Conservation (phyloP, 2,797 vertebrate genomes). For the Sebastes vulpes region DNA sequence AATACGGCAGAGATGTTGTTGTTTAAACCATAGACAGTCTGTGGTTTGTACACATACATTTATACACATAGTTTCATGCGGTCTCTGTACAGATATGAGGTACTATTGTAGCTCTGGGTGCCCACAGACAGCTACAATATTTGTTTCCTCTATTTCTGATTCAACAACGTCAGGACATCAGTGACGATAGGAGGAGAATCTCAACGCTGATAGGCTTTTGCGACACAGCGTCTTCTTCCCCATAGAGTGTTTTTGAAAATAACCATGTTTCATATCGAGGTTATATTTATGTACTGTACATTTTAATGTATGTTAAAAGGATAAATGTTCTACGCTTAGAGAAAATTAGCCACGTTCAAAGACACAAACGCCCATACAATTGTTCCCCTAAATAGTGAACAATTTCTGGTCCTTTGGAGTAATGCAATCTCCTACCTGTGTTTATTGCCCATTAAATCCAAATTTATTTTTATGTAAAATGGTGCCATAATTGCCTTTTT, state of each 20-base stretch:
- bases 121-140: too few species aligned
- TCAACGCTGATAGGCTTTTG: too few species aligned
- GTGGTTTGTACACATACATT: too few species aligned
- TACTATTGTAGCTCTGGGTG: too few species aligned
- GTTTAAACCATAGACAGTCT: too few species aligned
- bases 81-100: too few species aligned
- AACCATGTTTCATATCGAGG: not conserved
- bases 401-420: slow-evolving; percentile 88
- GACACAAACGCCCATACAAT: slow-evolving; percentile 80
- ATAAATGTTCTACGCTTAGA: slow-evolving; percentile 10
- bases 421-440: slow-evolving; percentile 91
- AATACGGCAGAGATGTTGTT: too few species aligned
- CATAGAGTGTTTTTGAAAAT: not conserved
- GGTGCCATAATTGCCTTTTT: slow-evolving; percentile 95
- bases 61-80: too few species aligned
- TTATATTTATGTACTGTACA: not conserved
- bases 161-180: too few species aligned
- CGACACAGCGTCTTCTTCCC: not conserved
- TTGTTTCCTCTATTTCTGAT: too few species aligned
- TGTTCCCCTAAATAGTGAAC: slow-evolving; percentile 83
- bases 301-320: not conserved
- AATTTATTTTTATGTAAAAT: slow-evolving; percentile 93
- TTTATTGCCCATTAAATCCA: slow-evolving; percentile 96
- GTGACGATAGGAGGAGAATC: too few species aligned
- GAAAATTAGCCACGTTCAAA: slow-evolving; percentile 1